Conservation (phyloP, 2,113 vertebrate genomes). For the Platysteira castanea region DNA sequence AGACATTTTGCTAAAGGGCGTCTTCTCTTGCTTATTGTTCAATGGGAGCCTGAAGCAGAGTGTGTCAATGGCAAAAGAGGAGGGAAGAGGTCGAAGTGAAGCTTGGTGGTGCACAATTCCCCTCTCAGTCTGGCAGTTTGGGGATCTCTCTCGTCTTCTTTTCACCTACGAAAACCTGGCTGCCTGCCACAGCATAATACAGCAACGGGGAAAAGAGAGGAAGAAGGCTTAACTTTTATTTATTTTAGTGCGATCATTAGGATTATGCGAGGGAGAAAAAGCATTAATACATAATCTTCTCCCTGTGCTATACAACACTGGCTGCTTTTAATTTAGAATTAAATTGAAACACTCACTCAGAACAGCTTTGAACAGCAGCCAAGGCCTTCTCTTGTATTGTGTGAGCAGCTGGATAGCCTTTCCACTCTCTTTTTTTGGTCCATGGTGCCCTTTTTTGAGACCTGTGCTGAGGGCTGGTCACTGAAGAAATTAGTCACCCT, state of each 20-base stretch:
- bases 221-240: conserved; percentile 79
- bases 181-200: conserved; percentile 50
- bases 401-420: conserved; percentile 83
- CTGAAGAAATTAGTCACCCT: conserved; percentile 56
- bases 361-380: conserved; percentile 87
- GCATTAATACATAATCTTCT: conserved; percentile 87
- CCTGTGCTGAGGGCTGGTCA: conserved; percentile 45
- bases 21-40: neutral
- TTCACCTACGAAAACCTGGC: conserved; percentile 61
- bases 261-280: conserved; percentile 83
- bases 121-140: conserved; percentile 21
- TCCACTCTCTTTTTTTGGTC: conserved; percentile 47
- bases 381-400: conserved; percentile 80
- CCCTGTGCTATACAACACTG: conserved; percentile 75
- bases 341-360: conserved; percentile 81
- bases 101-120: neutral
- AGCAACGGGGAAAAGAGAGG: conserved; percentile 45
- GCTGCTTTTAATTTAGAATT: conserved; percentile 84
- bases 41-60: neutral
- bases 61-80: neutral
- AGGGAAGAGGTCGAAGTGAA: neutral
- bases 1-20: neutral
- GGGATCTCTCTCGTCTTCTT: conserved; percentile 33
- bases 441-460: conserved; percentile 67
- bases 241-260: conserved; percentile 89